Conservation (phyloP, 1,140 invertebrate genomes). For the Atta cephalotes region DNA sequence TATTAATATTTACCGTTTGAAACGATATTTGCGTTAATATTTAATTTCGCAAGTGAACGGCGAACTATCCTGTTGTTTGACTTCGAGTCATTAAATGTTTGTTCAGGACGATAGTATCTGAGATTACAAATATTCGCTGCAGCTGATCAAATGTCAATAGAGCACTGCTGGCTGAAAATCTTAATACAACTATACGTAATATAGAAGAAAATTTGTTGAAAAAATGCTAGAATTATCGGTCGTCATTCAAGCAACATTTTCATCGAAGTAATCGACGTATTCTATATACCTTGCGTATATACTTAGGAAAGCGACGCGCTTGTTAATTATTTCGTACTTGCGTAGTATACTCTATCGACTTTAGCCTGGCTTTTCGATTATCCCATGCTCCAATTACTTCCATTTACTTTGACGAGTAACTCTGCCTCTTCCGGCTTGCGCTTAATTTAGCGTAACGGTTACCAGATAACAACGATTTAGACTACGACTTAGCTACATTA, state of each 20-base stretch:
- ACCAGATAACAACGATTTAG: conserved; percentile 53
- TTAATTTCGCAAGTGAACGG: conserved; percentile 30
- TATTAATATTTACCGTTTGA: conserved; percentile 26
- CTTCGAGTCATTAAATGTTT: conserved; percentile 23
- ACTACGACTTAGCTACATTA: conserved; percentile 27
- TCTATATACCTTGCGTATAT: neutral
- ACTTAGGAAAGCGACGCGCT: conserved; percentile 33
- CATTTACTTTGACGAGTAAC: conserved; percentile 60
- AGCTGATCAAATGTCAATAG: conserved; percentile 17
- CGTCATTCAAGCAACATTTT: conserved; percentile 4
- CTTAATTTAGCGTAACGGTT: conserved; percentile 45
- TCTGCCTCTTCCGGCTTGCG: conserved; percentile 51
- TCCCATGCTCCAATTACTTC: conserved; percentile 61
- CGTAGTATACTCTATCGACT: conserved; percentile 36
- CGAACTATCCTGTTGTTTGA: conserved; percentile 11
- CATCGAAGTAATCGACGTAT: conserved; percentile 34
- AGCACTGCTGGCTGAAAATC: neutral
- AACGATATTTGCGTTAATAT: conserved; percentile 23
- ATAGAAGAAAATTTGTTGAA: neutral
- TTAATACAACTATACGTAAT: neutral
- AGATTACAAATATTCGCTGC: conserved; percentile 11
- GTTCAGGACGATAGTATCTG: conserved; percentile 21
- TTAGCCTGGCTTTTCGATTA: conserved; percentile 53
- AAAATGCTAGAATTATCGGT: neutral
- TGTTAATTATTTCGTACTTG: conserved; percentile 63